Evolutionary conservation across 2,113 vertebrate genomes (phyloP), one percentile per base, ranked within the genome.

Genomic region (Laticauda colubrina): DNA sequence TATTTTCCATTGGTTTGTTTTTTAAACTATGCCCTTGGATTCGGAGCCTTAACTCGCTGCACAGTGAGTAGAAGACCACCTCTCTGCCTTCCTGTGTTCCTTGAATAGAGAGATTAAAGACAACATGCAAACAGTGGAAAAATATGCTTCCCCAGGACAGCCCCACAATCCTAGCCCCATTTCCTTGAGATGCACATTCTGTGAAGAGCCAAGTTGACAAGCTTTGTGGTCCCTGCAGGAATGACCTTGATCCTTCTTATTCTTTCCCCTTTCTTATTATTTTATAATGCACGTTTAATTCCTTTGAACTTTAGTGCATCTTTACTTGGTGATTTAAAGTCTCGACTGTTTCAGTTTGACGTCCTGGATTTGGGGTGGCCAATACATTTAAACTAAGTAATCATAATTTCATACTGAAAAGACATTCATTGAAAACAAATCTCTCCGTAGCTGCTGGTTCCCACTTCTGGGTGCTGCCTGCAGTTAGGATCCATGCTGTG

Each of bases 401-500:
- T 34, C 7, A 75, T 21, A 20, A 20, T 39, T 53, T 48, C 24
- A 18, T 24, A 12, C 15, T 21, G 57, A 26, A 23, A 34, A 34
- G 45, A 2, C 53, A 0, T 7, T 48, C 24, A 20, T 0, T 34
- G 29, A 23, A 57, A 24, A 59, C 5, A 87, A 87, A 0, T 94
- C 92, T 96, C 88, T 94, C 85, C 39, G 3, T 93, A 99, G 99
- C 96, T 99, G 89, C 97, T 98, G 20, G 98, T 98, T 61, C 97
- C 98, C 1, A 94, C 92, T 91, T 99, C 99, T 0, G 97, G 97
- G 24, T 97, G 97, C 91, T 99, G 99, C 93, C 97, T 99, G 81
- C 98, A 98, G 43, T 97, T 99, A 2, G 99, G 99, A 0, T 99
- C 99, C 94, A 99, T 99, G 99, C 97, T 98, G 56, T 98, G 98